These are phyloP conservation scores for Diadromus collaris DNA, from an alignment of 2,888 invertebrate genomes.

Conservation along the genomic window DNA sequence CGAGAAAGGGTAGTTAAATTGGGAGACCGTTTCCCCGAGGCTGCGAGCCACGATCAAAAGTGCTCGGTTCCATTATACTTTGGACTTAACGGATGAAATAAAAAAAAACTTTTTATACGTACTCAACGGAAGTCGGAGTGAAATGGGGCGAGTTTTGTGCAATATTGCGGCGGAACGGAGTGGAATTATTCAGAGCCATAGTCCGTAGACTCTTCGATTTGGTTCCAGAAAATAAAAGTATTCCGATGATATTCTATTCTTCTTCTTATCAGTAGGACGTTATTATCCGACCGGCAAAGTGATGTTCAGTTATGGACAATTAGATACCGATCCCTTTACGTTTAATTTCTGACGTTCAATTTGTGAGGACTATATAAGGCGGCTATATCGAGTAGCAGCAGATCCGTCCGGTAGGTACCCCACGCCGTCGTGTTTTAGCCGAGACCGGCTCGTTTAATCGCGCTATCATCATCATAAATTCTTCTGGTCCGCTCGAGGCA, in stretches of 20 bases:
- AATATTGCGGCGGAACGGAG: not conserved
- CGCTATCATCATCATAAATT: constrained; percentile 13
- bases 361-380: not conserved
- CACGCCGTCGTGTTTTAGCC: constrained; percentile 9
- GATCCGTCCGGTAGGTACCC: constrained; percentile 13
- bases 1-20: not conserved
- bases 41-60: not conserved
- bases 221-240: constrained; percentile 6
- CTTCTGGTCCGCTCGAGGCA: constrained; percentile 6
- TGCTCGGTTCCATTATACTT: not conserved
- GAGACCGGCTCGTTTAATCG: constrained; percentile 30
- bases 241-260: constrained; percentile 6
- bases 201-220: not conserved
- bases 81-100: not conserved
- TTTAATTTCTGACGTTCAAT: not conserved
- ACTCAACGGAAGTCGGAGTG: not conserved
- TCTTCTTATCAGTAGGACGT: constrained; percentile 2
- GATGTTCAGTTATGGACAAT: not conserved
- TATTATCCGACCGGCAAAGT: constrained; percentile 5
- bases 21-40: not conserved
- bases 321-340: not conserved
- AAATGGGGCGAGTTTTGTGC: not conserved
- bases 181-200: not conserved
- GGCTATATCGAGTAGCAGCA: constrained; percentile 10
- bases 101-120: not conserved